Evolutionary conservation across 2,888 invertebrate genomes (phyloP).

Genomic region (Sminthurides aquaticus): DNA sequence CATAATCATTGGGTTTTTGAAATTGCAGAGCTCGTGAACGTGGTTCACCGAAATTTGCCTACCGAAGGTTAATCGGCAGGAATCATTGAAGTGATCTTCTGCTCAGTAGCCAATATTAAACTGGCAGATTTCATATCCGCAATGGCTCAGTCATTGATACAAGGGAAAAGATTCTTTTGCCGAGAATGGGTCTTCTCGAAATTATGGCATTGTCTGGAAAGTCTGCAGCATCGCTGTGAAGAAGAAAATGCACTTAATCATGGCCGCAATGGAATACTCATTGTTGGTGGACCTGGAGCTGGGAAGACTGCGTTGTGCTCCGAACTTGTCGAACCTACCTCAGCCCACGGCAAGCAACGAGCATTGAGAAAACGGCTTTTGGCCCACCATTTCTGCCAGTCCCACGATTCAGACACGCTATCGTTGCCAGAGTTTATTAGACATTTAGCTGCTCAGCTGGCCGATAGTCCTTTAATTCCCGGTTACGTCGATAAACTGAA

Average conservation of each 20-base stretch:
- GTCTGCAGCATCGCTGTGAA: slow-evolving; percentile 57
- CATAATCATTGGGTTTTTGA: too few species aligned
- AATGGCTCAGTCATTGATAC: slow-evolving; percentile 45
- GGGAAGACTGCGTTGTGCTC: slow-evolving; percentile 88
- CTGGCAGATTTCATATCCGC: too few species aligned
- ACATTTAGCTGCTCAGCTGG: slow-evolving; percentile 73
- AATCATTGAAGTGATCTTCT: too few species aligned
- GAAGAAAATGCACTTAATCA: slow-evolving; percentile 42
- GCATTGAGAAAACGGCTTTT: slow-evolving; percentile 69
- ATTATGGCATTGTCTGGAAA: slow-evolving; percentile 78
- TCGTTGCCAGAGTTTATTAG: slow-evolving; percentile 78
- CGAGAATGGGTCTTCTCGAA: slow-evolving; percentile 95
- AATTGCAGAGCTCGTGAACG: too few species aligned
- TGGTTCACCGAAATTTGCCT: too few species aligned
- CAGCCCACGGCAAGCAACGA: slow-evolving; percentile 54
- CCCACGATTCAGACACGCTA: slow-evolving; percentile 72
- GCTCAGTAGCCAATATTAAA: too few species aligned
- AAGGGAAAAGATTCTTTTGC: slow-evolving; percentile 67
- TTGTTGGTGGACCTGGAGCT: slow-evolving; percentile 85
- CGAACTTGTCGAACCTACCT: slow-evolving; percentile 65
- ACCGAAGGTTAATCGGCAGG: too few species aligned
- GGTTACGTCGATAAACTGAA: slow-evolving; percentile 58
- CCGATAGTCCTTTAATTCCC: slow-evolving; percentile 48
- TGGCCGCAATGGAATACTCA: slow-evolving; percentile 61
- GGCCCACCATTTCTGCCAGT: slow-evolving; percentile 77